Conservation (phyloP, 2,888 invertebrate species). For the Meiosimyza decipiens region DNA sequence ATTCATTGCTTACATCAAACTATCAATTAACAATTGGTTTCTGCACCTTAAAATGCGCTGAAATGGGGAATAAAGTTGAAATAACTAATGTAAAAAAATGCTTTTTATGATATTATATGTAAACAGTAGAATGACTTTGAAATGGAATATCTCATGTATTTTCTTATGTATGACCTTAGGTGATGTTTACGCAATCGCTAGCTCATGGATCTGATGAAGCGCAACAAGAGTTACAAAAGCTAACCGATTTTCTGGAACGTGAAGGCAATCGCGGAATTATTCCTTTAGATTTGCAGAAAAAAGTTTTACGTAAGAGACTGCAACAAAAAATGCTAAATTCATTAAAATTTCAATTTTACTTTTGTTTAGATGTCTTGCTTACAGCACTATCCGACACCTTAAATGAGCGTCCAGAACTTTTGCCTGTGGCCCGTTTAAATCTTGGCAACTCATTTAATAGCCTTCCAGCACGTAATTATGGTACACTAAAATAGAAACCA, state of each 20-base stretch:
- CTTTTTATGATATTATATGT: too few species aligned
- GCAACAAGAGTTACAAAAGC: conserved; percentile 78
- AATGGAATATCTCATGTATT: not conserved
- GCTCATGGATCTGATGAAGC: conserved; percentile 76
- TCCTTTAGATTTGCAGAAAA: conserved; percentile 79
- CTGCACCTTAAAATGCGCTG: too few species aligned
- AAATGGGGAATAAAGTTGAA: too few species aligned
- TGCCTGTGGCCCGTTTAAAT: conserved; percentile 70
- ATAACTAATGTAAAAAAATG: too few species aligned
- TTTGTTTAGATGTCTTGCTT: conserved; percentile 75
- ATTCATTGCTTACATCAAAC: too few species aligned
- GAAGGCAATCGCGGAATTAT: conserved; percentile 81
- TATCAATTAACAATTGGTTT: too few species aligned
- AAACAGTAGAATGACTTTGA: not conserved
- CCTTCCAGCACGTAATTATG: conserved; percentile 57
- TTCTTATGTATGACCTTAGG: conserved; percentile 61
- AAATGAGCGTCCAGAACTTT: conserved; percentile 77
- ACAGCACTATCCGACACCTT: conserved; percentile 80
- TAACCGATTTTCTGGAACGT: conserved; percentile 78
- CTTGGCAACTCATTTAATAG: conserved; percentile 66
- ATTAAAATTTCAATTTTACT: not conserved
- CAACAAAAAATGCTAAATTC: not conserved
- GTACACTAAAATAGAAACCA: conserved; percentile 27
- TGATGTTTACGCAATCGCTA: conserved; percentile 82
- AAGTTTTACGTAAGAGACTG: conserved; percentile 76